Evolutionary conservation across 30 jellyfish, hydroid and myxozoan genomes (phyloP), one percentile per base, ranked within the genome.

Genomic region (Aurelia aurita complex sp. Pacific): DNA sequence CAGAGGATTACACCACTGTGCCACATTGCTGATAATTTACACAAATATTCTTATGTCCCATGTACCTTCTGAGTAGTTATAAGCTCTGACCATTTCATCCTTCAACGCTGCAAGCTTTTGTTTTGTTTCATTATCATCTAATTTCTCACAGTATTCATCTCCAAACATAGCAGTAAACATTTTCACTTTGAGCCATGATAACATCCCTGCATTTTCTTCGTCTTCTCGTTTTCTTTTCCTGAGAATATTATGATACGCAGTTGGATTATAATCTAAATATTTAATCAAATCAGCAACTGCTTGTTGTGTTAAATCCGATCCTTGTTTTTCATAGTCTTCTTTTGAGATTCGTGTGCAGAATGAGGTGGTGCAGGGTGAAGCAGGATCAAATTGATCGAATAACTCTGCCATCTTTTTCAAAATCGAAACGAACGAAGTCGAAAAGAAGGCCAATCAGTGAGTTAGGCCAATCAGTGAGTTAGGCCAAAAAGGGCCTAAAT

Each of bases 331-430:
- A 73, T 52, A 88, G 33, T 92, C 88, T 29, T 46, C 85, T 60
- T 32, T 34, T 14, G 91, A 51, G 34, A 92, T 71, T 66, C 98
- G 82, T 33, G 78, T 54, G 88, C 98, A 92, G 62, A 77, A 83
- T n/a, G 96, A 64, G 16, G 88, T 82, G n/a, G 90, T 77, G 74
- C 90, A 73, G 0, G 98, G 98, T n/a, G 98, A 92, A 4, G 97
- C 91, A 15, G 93, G 94, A 59, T 92, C 98, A 66, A 66, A 92
- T 43, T 89, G 97, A 4, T 89, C 98, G 50, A 87, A 69, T 67
- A 77, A 23, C 52, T 88, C 98, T 50, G 98, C 89, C 98, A 92
- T 92, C 19, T 52, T 63, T 10, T 74, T 54, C 52, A 32, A 40
- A 35, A 34, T 51, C 18, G 67, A 19, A 42, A 73, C 62, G 10